Percentiles rank a stretch among this genome's conserved stretches.
Conservation (phyloP, 2,888 invertebrate species). For the Choreutis nemorana region DNA sequence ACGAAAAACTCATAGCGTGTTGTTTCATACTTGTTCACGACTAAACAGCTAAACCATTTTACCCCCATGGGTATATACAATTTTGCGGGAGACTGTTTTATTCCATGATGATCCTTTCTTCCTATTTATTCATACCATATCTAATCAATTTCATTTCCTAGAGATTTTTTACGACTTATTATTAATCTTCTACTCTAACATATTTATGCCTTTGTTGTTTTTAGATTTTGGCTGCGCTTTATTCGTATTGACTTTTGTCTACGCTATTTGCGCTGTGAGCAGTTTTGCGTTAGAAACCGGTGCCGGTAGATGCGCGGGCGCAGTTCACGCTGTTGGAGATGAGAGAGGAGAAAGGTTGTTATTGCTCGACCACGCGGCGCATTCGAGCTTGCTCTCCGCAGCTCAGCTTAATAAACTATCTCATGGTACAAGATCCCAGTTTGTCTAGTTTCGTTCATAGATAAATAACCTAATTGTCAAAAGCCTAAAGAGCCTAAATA, state of each 20-base stretch:
- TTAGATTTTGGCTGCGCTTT: conserved; percentile 47
- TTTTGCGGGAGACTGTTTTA: too few relatives aligned
- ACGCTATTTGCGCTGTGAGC: conserved; percentile 53
- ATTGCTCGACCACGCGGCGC: conserved; percentile 50
- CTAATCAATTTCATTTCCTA: too few relatives aligned
- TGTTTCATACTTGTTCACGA: too few relatives aligned
- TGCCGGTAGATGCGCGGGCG: conserved; percentile 19
- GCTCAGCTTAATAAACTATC: conserved; percentile 50
- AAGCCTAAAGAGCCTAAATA: too few relatives aligned
- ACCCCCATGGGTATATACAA: too few relatives aligned
- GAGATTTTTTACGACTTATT: too few relatives aligned
- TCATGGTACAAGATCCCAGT: conserved; percentile 44
- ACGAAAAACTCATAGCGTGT: too few relatives aligned
- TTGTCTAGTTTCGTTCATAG: conserved; percentile 38
- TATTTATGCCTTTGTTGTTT: conserved; percentile 14
- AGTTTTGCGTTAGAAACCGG: conserved; percentile 49
- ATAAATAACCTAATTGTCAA: too few relatives aligned
- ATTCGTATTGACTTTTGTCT: conserved; percentile 46
- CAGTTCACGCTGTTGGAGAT: conserved; percentile 22
- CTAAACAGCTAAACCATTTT: too few relatives aligned
- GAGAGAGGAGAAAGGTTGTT: conserved; percentile 48
- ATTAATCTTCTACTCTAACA: not conserved
- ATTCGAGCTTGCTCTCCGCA: conserved; percentile 51
- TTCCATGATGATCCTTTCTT: too few relatives aligned
- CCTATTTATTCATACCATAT: too few relatives aligned